Percentiles rank a stretch among this genome's conserved stretches.
phyloP scores from a whole-genome alignment of 2,113 vertebrate genomes.

The Alligator sinensis region DNA sequence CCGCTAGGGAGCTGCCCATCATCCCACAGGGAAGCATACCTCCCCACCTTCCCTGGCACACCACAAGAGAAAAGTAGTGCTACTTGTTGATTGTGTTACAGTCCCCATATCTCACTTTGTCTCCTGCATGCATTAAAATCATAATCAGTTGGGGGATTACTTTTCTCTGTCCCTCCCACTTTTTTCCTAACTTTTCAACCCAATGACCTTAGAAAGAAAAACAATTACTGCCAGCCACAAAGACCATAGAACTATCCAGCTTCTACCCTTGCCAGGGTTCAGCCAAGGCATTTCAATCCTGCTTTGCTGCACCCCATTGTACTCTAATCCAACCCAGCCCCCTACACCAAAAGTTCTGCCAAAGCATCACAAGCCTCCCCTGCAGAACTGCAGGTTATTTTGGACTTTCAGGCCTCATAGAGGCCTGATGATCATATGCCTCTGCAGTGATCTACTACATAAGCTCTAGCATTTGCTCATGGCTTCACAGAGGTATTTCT shows the following conservation, averaged over 20 bases:
- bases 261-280: slow-evolving; percentile 35
- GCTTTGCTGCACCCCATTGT: not conserved
- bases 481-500: not conserved
- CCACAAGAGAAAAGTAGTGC: not conserved
- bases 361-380: rapidly evolving
- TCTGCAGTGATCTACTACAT: not conserved
- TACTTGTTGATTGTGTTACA: not conserved
- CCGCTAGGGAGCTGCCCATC: not conserved
- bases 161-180: not conserved
- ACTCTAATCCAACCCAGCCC: not conserved
- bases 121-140: not conserved
- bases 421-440: not conserved
- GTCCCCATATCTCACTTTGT: rapidly evolving
- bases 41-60: not conserved
- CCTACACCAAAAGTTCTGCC: not conserved
- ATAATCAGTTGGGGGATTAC: not conserved
- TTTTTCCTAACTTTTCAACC: slow-evolving; percentile 61
- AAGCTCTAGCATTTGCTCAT: rapidly evolving
- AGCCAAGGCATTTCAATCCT: slow-evolving; percentile 40
- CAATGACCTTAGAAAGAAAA: slow-evolving; percentile 27
- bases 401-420: not conserved
- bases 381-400: not conserved
- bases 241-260: slow-evolving; percentile 35
- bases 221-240: slow-evolving; percentile 27
- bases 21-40: not conserved